phyloP scores from a whole-genome alignment of 2,797 vertebrate species.

The Sylvia borin region DNA sequence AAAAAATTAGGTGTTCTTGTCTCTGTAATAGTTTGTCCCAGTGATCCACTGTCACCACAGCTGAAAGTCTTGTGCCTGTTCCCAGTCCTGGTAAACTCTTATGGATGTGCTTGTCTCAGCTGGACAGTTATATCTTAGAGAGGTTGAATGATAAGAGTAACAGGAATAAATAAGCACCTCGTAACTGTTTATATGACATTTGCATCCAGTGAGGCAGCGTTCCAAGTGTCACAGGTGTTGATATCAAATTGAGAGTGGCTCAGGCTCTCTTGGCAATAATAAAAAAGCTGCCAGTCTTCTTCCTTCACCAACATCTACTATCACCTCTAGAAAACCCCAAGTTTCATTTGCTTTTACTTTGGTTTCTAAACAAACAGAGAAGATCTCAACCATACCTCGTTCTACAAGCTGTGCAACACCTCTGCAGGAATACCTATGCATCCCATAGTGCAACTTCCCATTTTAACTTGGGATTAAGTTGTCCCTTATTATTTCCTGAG shows the following conservation, averaged over 20 bases:
- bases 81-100: background rate
- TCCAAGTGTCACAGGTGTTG: constrained; percentile 72
- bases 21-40: background rate
- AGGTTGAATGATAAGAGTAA: background rate
- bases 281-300: constrained; percentile 42
- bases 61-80: background rate
- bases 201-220: constrained; percentile 38
- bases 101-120: background rate
- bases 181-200: background rate
- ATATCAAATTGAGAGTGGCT: constrained; percentile 22
- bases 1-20: background rate
- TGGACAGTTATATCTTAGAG: background rate
- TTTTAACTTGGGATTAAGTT: background rate
- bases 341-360: background rate
- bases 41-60: background rate
- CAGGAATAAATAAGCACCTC: constrained; percentile 1
- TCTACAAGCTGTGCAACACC: background rate
- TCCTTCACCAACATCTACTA: constrained; percentile 9
- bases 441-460: background rate
- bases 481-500: background rate
- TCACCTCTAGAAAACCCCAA: background rate
- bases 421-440: background rate
- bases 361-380: background rate
- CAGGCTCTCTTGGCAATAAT: constrained; percentile 52
- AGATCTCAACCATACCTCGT: background rate